Base-by-base conservation (phyloP, 2,888 invertebrate genomes). In the Laothoe populi region DNA sequence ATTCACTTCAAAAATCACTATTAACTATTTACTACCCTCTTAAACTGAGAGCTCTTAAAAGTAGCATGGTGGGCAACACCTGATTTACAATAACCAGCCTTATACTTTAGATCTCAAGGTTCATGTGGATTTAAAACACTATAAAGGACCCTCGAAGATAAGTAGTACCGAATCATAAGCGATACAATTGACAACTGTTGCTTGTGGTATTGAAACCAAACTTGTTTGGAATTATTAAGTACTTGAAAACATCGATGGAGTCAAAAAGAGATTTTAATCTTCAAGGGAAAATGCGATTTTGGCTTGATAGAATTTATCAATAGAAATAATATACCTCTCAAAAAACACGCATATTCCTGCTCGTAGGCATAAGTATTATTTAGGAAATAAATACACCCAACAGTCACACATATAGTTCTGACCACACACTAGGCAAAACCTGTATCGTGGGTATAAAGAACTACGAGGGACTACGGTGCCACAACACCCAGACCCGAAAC, bases 111-210 rank as follows among this genome's bases (percentile, higher is more conserved):
- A 8, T 4, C 4, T 19, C 35, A 53, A 35, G 4, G 53, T 31
- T 10, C 4, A 53, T 26, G 16, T n/a, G 3, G 26, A 1, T 42
- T 40, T 4, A 19, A 38, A 44, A 44, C 35, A 31, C 19, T 53
- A 16, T 49, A 35, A 53, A 53, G 53, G 31, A 35, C 53, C 11
- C 53, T 53, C 19, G 10, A 13, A 10, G 31, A 26, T 35, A 35
- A 19, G 35, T 53, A 53, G 35, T 24, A 53, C 16, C n/a, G 26
- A 16, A 42, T 42, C 31, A 26, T 53, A 35, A 35, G 23, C 46
- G 21, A 46, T 44, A 44, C 44, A 44, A 44, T 53, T 31, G 31
- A 53, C 53, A 53, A 53, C 53, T 53, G 53, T 53, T 53, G 53
- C 53, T 16, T 26, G 23, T 46, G 10, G 53, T 11, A 19, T 11